Conservation (phyloP, 2,113 vertebrate genomes). For the Uropsilus gracilis region DNA sequence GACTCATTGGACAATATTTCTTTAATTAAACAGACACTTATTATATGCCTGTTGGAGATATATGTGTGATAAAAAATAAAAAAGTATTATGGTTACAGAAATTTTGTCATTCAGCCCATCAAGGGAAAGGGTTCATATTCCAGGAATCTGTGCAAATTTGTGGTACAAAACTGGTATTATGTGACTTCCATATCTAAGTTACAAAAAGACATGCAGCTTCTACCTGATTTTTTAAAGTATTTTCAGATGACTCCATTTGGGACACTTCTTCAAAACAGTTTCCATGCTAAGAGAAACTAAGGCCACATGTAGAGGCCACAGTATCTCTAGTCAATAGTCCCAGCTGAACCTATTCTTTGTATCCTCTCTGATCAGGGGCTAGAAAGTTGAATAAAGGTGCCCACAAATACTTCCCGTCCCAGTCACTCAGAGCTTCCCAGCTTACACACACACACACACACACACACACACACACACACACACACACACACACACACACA, state of each 20-base stretch:
- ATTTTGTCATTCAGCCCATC: neutral
- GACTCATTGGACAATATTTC: neutral
- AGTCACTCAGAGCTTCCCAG: neutral
- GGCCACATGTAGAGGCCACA: neutral
- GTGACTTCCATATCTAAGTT: neutral
- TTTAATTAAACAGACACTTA: constrained; percentile 19
- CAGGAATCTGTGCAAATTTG: neutral
- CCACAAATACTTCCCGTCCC: neutral
- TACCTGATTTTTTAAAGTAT: neutral
- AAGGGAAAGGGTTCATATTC: neutral
- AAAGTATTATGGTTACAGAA: neutral
- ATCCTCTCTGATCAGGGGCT: neutral
- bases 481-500: too few species aligned
- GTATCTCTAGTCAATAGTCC: neutral
- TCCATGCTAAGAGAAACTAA: neutral
- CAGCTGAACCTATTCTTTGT: neutral
- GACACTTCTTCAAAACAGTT: neutral
- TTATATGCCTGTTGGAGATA: neutral
- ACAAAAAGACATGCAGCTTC: neutral
- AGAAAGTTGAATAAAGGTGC: neutral
- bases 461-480: neutral
- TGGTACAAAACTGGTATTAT: neutral
- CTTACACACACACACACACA: neutral
- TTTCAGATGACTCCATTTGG: neutral
- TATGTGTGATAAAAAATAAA: neutral